Evolutionary conservation across 2,888 invertebrate species (phyloP), one percentile per base, ranked within the genome.

Genomic region (Tyria jacobaeae): DNA sequence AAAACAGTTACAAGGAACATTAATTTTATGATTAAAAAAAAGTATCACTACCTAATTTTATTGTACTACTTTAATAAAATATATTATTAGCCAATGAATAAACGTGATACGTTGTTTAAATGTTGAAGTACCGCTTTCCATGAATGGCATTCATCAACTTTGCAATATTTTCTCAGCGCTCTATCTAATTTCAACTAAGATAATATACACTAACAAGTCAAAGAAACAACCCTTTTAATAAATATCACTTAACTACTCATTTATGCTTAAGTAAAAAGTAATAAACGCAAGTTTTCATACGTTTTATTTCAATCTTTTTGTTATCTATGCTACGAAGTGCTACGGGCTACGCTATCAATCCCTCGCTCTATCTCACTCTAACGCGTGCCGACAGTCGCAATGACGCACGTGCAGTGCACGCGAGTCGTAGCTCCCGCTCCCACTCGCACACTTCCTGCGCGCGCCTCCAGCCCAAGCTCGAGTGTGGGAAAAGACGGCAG

Each of bases 401-500:
- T 86, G 86, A 66, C 84, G 89, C 91, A 83, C 90, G 90, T 87
- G 89, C 84, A 84, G 68, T 84, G 84, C 92, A 89, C 90, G 90
- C 89, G 86, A 72, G 73, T 65, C 66, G 66, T 68, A 48, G 76
- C 78, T 90, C 91, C 81, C 89, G 78, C 87, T 89, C 87, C 83
- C 88, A 84, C 90, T 80, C 90, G 83, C 85, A 76, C 87, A 84
- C 91, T 90, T 90, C 91, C 89, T 91, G 90, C 90, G 89, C 90
- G 88, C 88, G 90, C 87, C 87, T 85, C 76, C 78, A 82, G 83
- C 82, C 82, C 81, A 80, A 84, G 87, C 88, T 81, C 86, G 92
- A 94, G 89, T 94, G 94, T 94, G 94, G 94, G 94, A 94, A 94
- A 94, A 93, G 88, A 91, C 91, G 94, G 94, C 94, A 95, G 95